These are phyloP conservation scores for Teleopsis dalmanni DNA, from an alignment of 1,140 invertebrate species.

Conservation along the genomic window DNA sequence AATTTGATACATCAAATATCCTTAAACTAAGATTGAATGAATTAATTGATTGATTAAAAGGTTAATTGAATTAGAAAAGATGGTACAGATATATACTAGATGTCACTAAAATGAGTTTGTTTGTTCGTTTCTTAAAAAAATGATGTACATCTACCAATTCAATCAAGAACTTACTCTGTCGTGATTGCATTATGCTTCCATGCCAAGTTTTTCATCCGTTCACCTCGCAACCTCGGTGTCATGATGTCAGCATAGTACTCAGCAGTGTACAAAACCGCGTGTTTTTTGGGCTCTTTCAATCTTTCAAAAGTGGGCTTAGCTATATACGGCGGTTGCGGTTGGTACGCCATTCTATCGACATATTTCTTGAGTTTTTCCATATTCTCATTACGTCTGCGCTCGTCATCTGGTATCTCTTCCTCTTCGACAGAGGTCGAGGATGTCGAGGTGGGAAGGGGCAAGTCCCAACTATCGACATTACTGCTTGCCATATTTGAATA, in stretches of 20 bases:
- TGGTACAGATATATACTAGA: too few species aligned
- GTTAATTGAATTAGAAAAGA: too few species aligned
- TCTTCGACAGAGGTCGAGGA: constrained; percentile 22
- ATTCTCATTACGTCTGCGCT: constrained; percentile 22
- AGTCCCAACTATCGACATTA: constrained; percentile 27
- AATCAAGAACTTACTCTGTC: constrained; percentile 26
- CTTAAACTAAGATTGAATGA: too few species aligned
- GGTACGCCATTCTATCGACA: constrained; percentile 32
- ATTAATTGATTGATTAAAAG: too few species aligned
- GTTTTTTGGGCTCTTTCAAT: constrained; percentile 21
- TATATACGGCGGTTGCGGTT: constrained; percentile 26
- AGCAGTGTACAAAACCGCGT: constrained; percentile 19
- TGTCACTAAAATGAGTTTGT: too few species aligned
- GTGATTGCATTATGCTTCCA: constrained; percentile 30
- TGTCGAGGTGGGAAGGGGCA: constrained; percentile 23
- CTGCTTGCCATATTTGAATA: constrained; percentile 5
- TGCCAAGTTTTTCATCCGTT: constrained; percentile 28
- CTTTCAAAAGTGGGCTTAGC: constrained; percentile 21
- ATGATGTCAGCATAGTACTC: constrained; percentile 24
- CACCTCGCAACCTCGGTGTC: constrained; percentile 26
- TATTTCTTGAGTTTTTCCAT: constrained; percentile 27
- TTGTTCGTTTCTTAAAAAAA: too few species aligned
- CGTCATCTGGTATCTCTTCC: constrained; percentile 14
- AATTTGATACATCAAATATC: too few species aligned
- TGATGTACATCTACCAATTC: too few species aligned